These are phyloP conservation scores for Mormyrops attenuatus DNA, from an alignment of 2,797 vertebrate species.

Conservation along the genomic window DNA sequence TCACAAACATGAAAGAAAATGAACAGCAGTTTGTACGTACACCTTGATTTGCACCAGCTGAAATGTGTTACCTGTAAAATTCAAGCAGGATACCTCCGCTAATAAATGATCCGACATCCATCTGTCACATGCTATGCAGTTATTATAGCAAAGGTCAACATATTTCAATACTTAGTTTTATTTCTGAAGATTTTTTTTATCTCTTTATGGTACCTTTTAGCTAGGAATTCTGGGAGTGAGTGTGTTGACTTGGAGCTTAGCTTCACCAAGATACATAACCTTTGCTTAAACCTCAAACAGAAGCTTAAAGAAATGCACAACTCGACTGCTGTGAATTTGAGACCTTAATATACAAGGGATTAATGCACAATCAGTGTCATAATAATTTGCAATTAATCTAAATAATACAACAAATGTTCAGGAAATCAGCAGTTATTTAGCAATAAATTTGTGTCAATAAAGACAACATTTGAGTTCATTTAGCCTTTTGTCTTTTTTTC, in stretches of 20 bases:
- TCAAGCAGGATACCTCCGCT: background rate
- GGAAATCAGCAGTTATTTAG: background rate
- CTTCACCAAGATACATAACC: background rate
- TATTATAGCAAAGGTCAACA: background rate
- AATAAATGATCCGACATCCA: background rate
- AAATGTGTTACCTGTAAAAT: background rate
- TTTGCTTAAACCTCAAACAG: background rate
- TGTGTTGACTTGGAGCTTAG: background rate
- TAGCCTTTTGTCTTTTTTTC: background rate
- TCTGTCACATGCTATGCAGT: background rate
- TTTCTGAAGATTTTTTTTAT: background rate
- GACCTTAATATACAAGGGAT: background rate
- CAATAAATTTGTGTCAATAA: background rate
- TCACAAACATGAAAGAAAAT: background rate
- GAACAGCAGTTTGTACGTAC: background rate
- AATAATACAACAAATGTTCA: background rate
- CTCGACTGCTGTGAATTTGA: background rate
- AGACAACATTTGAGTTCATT: background rate
- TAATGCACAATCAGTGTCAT: background rate
- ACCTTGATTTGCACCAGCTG: background rate
- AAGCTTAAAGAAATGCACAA: background rate
- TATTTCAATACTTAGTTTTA: background rate
- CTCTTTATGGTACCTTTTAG: background rate
- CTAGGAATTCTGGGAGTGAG: background rate
- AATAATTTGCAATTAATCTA: conserved; percentile 7